Evolutionary conservation across 1,140 invertebrate species (phyloP), one percentile per base, ranked within the genome.

Genomic region (Tribolium castaneum): DNA sequence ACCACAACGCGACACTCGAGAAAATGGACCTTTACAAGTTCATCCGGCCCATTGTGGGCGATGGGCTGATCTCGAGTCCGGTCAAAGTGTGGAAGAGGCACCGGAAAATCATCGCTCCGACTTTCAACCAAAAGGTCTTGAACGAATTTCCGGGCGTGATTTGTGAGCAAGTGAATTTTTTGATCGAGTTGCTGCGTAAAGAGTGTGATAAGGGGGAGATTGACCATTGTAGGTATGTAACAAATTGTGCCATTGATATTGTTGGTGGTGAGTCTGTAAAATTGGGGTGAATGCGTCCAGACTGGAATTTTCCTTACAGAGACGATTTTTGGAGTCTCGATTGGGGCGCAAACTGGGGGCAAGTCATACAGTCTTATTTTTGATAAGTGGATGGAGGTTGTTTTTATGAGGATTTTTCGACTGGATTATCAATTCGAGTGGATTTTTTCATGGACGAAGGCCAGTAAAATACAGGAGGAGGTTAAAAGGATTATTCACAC

Each of bases 91-190:
- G 83, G 83, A 82, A 74, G 70, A n/a, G 70, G 3, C 81, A 84
- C 70, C 50, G 82, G 49, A 84, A 83, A 81, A 78, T 80, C 7
- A 72, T 84, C 14, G 70, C 74, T 3, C 82, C 78, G 6, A 75
- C 80, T 30, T 72, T 84, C 9, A 83, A 80, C 45, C 78, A 78
- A 59, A 75, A 80, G 50, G 75, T 79, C 12, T 79, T 83, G 52
- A 72, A 83, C 45, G 54, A 54, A 14, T 83, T 81, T 70, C 35
- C 81, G 0, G 72, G 78, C n/a, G 34, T 77, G 2, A 82, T 84
- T 49, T 51, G 76, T 34, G 70, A 74, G 19, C 74, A 80, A 13
- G 73, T 74, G 49, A 70, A 71, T 45, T 75, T 70, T 25, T 76
- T 83, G 14, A 70, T 81, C 6, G 50, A 75, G 30, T 72, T 79